phyloP scores from a whole-genome alignment of 2,113 vertebrate genomes.

The Leucosticte australis region DNA sequence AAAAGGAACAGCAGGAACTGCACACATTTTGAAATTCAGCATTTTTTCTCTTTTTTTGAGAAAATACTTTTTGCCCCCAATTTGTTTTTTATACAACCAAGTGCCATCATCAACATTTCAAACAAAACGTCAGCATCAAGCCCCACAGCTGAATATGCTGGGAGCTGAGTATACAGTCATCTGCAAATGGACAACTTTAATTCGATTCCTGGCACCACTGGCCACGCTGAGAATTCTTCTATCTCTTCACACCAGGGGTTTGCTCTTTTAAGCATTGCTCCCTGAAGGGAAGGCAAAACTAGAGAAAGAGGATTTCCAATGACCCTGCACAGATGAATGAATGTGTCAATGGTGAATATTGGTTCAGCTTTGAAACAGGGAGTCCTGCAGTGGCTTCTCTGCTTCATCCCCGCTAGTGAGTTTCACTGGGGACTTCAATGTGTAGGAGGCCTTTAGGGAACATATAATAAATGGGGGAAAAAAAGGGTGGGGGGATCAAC shows the following conservation, averaged over 20 bases:
- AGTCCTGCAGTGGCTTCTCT: constrained; percentile 77
- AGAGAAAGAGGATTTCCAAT: constrained; percentile 83
- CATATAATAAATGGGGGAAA: constrained; percentile 37
- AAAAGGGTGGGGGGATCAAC: neutral
- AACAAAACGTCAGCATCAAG: constrained; percentile 56
- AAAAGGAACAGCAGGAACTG: constrained; percentile 38
- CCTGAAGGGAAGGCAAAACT: constrained; percentile 82
- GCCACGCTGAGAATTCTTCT: constrained; percentile 77
- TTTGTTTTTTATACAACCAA: constrained; percentile 10
- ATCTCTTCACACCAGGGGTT: constrained; percentile 81
- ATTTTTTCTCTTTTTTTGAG: constrained; percentile 46
- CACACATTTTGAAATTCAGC: constrained; percentile 30
- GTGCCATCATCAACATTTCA: constrained; percentile 43
- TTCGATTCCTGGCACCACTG: constrained; percentile 77
- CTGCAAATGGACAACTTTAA: constrained; percentile 82
- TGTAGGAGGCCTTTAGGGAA: constrained; percentile 69
- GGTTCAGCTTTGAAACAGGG: constrained; percentile 81
- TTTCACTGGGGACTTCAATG: constrained; percentile 66
- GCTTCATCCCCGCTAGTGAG: constrained; percentile 63
- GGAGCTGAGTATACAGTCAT: constrained; percentile 66
- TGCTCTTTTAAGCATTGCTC: constrained; percentile 82
- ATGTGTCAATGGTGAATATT: constrained; percentile 82
- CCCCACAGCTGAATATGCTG: constrained; percentile 29
- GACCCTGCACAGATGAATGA: constrained; percentile 83
- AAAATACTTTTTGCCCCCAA: constrained; percentile 17